Conservation (phyloP, 2,797 vertebrate species). For the Syndactyla subalaris region DNA sequence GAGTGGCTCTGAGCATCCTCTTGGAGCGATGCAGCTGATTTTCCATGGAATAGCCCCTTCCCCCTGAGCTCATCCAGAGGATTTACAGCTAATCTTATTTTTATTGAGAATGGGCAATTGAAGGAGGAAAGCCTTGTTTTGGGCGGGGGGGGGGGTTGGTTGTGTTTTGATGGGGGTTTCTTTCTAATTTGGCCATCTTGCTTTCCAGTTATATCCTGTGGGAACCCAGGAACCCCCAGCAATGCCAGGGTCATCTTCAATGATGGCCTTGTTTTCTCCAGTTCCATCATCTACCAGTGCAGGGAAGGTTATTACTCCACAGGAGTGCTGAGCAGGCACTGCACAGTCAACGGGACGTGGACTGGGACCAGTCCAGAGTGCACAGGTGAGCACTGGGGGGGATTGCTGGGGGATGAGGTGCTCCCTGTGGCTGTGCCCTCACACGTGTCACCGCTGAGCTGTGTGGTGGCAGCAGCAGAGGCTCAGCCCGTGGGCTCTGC, state of each 20-base stretch:
- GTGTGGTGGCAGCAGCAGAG: neutral
- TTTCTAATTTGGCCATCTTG: neutral
- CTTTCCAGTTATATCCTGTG: constrained; percentile 90
- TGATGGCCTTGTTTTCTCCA: constrained; percentile 92
- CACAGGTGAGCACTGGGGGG: constrained; percentile 79
- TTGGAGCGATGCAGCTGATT: neutral
- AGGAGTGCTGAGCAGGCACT: constrained; percentile 94
- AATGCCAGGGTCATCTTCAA: constrained; percentile 90
- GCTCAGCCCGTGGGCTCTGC: neutral
- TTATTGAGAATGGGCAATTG: neutral
- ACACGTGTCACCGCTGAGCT: accelerated
- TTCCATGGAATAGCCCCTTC: neutral
- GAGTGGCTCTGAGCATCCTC: neutral
- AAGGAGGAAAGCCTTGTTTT: neutral
- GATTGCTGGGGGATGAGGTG: neutral
- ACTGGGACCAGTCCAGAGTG: constrained; percentile 94
- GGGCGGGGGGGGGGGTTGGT: too few relatives aligned
- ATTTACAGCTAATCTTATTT: neutral
- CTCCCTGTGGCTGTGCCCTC: neutral
- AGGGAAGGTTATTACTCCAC: constrained; percentile 94
- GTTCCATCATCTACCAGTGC: constrained; percentile 92
- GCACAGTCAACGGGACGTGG: constrained; percentile 97
- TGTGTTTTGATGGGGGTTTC: too few relatives aligned
- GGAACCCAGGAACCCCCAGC: constrained; percentile 94
- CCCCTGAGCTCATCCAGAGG: neutral